These are phyloP conservation scores for Trypoxylus dichotomus DNA, from an alignment of 1,140 invertebrate species.

Conservation along the genomic window DNA sequence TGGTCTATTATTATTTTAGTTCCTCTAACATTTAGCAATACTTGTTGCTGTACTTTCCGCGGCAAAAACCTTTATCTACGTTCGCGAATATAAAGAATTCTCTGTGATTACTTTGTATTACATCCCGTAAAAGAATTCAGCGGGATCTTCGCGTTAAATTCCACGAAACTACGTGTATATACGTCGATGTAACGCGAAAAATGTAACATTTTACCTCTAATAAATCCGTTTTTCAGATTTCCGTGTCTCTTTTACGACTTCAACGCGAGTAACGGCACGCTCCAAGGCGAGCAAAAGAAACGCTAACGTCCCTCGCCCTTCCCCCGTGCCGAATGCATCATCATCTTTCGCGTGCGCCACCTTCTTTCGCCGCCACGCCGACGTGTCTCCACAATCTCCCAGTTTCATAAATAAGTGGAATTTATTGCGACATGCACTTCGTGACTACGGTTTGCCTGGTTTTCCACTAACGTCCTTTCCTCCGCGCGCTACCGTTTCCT, in stretches of 20 bases:
- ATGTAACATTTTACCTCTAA: neutral
- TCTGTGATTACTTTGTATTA: neutral
- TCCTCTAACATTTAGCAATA: too few species aligned
- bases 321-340: neutral
- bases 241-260: neutral
- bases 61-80: too few species aligned
- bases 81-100: neutral
- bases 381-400: constrained; percentile 41
- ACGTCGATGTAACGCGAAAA: neutral
- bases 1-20: too few species aligned
- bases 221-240: neutral
- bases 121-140: neutral
- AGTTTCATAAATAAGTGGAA: constrained; percentile 47
- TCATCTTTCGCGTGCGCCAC: neutral
- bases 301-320: neutral
- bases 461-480: neutral
- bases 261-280: neutral
- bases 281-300: neutral
- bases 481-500: neutral
- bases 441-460: constrained; percentile 41
- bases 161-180: neutral
- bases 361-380: neutral
- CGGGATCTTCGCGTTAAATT: neutral
- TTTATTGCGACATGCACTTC: constrained; percentile 48
- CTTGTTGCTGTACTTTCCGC: too few species aligned